These are phyloP conservation scores for Macrochelys suwanniensis DNA, from an alignment of 2,797 vertebrate species.

Conservation along the genomic window DNA sequence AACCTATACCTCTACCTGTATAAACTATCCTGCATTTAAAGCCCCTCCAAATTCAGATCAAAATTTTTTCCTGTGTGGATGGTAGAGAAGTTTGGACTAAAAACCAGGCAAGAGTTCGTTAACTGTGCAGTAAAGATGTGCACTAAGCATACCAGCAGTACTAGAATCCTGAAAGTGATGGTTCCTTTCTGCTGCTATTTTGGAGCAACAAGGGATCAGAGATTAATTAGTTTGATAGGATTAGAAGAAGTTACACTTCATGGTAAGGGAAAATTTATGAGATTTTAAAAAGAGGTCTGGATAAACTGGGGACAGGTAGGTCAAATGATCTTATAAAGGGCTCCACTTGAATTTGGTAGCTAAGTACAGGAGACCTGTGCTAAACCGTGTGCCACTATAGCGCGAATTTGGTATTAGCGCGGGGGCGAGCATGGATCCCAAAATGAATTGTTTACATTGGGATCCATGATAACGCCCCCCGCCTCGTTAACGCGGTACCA, in stretches of 20 bases:
- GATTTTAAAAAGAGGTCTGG: neutral
- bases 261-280: neutral
- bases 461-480: too few relatives aligned
- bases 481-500: too few relatives aligned
- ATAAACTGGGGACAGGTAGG: neutral
- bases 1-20: neutral
- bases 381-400: too few relatives aligned
- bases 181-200: neutral
- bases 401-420: too few relatives aligned
- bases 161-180: neutral
- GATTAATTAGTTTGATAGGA: neutral
- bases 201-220: neutral
- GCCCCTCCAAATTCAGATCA: neutral
- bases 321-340: neutral
- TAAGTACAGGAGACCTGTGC: neutral
- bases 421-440: too few relatives aligned
- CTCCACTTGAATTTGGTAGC: neutral
- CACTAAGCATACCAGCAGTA: neutral
- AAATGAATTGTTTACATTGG: too few relatives aligned
- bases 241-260: neutral
- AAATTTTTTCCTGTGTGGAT: neutral
- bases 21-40: neutral
- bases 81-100: neutral
- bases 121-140: neutral
- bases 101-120: neutral